These are phyloP conservation scores for Puma concolor DNA, from an alignment of 2,113 vertebrate genomes.

Conservation along the genomic window DNA sequence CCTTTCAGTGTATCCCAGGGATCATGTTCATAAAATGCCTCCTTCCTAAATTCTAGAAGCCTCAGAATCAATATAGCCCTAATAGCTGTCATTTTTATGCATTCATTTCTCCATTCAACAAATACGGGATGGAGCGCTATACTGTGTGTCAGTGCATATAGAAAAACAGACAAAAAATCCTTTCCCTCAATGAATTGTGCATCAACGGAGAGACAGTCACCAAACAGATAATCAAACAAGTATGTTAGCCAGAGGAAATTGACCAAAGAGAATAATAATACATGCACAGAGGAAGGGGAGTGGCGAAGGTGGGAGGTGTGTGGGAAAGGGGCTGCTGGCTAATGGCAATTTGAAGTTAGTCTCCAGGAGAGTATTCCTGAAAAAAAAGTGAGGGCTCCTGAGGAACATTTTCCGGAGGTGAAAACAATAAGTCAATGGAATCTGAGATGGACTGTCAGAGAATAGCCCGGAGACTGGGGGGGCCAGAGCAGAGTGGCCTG, in stretches of 20 bases:
- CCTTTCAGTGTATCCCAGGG: not conserved
- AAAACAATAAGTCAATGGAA: too few relatives aligned
- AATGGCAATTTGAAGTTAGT: not conserved
- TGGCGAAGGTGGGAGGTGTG: accelerated
- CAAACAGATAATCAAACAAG: not conserved
- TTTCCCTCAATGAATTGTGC: not conserved
- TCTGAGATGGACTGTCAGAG: too few relatives aligned
- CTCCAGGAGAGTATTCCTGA: not conserved
- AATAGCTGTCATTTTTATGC: not conserved
- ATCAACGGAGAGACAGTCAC: not conserved
- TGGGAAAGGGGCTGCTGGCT: not conserved
- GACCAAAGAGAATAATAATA: not conserved
- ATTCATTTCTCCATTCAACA: not conserved
- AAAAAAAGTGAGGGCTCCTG: not conserved
- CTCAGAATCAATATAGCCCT: not conserved
- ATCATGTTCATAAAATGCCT: not conserved
- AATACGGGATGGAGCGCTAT: not conserved
- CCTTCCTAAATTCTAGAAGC: not conserved
- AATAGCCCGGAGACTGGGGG: accelerated
- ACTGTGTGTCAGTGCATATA: not conserved
- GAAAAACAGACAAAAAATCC: not conserved
- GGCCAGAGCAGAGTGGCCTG: not conserved
- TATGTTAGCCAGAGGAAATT: not conserved
- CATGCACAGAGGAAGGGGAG: accelerated
- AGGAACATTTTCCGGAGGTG: not conserved